These are phyloP conservation scores for Ichneumon xanthorius DNA, from an alignment of 2,888 invertebrate species.

Conservation along the genomic window DNA sequence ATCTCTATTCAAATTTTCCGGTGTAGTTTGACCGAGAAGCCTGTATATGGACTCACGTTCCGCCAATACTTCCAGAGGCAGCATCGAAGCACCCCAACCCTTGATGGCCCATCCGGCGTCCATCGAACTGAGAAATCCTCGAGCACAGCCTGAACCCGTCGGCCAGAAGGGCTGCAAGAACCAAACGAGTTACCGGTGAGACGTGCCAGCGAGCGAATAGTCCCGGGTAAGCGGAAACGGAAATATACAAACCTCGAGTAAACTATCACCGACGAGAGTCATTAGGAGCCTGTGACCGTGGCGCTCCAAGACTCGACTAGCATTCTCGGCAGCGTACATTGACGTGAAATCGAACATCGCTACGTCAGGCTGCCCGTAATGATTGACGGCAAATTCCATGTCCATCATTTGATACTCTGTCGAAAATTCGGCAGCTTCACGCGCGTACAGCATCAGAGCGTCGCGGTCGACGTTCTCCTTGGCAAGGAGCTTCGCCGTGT, in stretches of 20 bases:
- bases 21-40: slow-evolving; percentile 95
- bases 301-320: slow-evolving; percentile 92
- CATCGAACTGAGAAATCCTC: slow-evolving; percentile 97
- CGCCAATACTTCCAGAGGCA: slow-evolving; percentile 94
- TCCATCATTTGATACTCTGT: slow-evolving; percentile 94
- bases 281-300: slow-evolving; percentile 93
- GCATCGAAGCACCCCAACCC: slow-evolving; percentile 90
- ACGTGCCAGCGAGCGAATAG: not conserved
- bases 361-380: slow-evolving; percentile 98
- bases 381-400: slow-evolving; percentile 98
- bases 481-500: slow-evolving; percentile 94
- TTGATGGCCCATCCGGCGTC: slow-evolving; percentile 98
- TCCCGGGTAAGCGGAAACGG: not conserved
- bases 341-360: slow-evolving; percentile 99
- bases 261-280: slow-evolving; percentile 97
- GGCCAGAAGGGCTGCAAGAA: slow-evolving; percentile 97
- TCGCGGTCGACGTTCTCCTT: slow-evolving; percentile 96
- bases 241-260: slow-evolving; percentile 90
- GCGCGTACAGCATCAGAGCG: slow-evolving; percentile 95
- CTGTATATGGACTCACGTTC: slow-evolving; percentile 98
- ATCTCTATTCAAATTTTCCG: slow-evolving; percentile 97
- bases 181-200: not conserved
- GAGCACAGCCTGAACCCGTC: slow-evolving; percentile 98
- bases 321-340: slow-evolving; percentile 98
- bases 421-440: slow-evolving; percentile 97